Evolutionary conservation across 2,113 vertebrate species (phyloP).

Genomic region (Platichthys stellatus): DNA sequence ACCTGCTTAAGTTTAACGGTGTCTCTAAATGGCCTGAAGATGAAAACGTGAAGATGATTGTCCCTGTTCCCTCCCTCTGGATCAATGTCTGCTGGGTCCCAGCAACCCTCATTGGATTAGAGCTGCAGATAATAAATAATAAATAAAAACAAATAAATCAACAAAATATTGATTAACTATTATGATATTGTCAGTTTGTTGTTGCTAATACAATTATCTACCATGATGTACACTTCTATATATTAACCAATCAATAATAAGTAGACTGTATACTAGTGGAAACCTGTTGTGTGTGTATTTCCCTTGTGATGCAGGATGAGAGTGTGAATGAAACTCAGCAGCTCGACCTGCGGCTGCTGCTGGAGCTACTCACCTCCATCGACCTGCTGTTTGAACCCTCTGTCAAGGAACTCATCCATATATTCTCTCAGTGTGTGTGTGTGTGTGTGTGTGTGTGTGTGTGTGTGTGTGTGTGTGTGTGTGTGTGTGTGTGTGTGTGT

Average conservation of each 20-base stretch:
- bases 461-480: not conserved
- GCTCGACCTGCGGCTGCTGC: not conserved
- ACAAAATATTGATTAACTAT: not conserved
- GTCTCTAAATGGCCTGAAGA: not conserved
- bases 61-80: too few species aligned
- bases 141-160: not conserved
- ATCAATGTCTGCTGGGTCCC: too few species aligned
- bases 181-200: not conserved
- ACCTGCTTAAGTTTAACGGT: not conserved
- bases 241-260: too few species aligned
- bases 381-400: not conserved
- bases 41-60: not conserved
- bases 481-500: not conserved
- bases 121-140: not conserved
- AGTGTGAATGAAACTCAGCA: constrained; percentile 5
- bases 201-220: not conserved
- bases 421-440: not conserved
- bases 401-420: not conserved
- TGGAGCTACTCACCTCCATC: not conserved
- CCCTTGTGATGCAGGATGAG: not conserved
- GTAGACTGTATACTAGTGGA: too few species aligned
- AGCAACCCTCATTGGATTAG: too few species aligned
- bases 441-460: not conserved
- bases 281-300: not conserved
- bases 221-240: too few species aligned